Conservation (phyloP, 1,140 invertebrate genomes). For the Nebria ingens region DNA sequence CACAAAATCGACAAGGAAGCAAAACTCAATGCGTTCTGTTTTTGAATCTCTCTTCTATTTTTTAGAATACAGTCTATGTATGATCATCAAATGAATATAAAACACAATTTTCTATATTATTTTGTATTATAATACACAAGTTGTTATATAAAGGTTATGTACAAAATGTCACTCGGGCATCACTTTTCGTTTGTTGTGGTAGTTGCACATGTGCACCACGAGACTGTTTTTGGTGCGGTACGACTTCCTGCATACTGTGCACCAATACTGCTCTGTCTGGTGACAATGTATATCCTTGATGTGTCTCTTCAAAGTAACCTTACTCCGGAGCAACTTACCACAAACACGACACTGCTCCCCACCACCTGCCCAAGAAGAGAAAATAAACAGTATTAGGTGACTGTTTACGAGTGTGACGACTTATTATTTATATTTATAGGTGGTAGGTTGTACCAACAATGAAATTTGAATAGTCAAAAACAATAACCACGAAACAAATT, state of each 20-base stretch:
- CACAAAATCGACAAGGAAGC: no score
- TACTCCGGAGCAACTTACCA: constrained; percentile 23
- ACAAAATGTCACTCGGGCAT: not conserved
- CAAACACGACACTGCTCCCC: constrained; percentile 22
- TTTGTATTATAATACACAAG: no score
- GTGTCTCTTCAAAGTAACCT: constrained; percentile 23
- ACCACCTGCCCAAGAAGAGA: constrained; percentile 18
- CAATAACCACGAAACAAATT: constrained; percentile 14
- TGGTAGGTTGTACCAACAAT: no score
- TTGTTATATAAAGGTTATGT: no score
- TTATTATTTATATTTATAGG: no score
- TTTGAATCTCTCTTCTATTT: no score
- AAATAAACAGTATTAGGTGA: constrained; percentile 21
- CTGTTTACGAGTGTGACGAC: no score
- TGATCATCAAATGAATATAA: no score
- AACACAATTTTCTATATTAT: no score
- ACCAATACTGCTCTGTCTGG: constrained; percentile 30
- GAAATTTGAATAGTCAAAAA: no score
- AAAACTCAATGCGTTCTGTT: no score
- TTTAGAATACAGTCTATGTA: no score
- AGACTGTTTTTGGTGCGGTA: constrained; percentile 31
- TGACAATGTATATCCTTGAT: constrained; percentile 24
- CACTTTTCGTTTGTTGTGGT: constrained; percentile 24
- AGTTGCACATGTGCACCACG: constrained; percentile 31
- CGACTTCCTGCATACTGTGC: constrained; percentile 26